Evolutionary conservation across 2,797 vertebrate genomes (phyloP).

Genomic region (Gallinago nigripennis): DNA sequence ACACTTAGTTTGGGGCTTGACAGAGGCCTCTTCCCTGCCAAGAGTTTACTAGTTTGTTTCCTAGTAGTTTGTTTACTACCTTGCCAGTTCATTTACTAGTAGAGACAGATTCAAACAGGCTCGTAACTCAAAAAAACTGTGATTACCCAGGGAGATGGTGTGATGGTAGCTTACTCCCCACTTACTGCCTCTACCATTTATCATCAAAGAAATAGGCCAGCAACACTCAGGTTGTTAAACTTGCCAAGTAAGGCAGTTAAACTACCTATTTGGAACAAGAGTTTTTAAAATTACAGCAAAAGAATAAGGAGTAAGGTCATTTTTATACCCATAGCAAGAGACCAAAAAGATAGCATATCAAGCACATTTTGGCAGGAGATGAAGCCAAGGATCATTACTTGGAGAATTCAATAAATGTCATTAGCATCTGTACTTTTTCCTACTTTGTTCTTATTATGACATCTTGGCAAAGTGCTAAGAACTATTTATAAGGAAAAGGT

Average conservation of each 20-base stretch:
- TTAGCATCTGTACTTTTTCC: not conserved
- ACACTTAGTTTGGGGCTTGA: accelerated
- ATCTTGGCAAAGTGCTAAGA: not conserved
- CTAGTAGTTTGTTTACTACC: not conserved
- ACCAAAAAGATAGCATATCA: not conserved
- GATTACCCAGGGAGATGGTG: not conserved
- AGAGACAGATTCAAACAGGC: not conserved
- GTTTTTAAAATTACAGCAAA: constrained; percentile 8
- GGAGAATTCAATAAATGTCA: not conserved
- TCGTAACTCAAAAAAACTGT: not conserved
- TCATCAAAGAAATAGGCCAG: not conserved
- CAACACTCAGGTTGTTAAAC: not conserved
- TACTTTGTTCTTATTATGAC: not conserved
- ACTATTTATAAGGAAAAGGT: constrained; percentile 3
- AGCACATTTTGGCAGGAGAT: not conserved
- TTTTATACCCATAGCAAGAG: not conserved
- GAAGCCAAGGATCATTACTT: constrained; percentile 11
- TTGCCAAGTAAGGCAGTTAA: not conserved
- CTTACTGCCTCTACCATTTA: not conserved
- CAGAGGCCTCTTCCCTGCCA: not conserved
- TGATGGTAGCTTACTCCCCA: not conserved
- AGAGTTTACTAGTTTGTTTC: not conserved
- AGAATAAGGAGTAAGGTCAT: not conserved
- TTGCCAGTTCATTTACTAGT: not conserved
- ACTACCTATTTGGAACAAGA: not conserved